Percentiles rank a stretch among this genome's conserved stretches.
These are phyloP conservation scores for Ladona fulva DNA, from an alignment of 1,140 invertebrate genomes.

Conservation along the genomic window DNA sequence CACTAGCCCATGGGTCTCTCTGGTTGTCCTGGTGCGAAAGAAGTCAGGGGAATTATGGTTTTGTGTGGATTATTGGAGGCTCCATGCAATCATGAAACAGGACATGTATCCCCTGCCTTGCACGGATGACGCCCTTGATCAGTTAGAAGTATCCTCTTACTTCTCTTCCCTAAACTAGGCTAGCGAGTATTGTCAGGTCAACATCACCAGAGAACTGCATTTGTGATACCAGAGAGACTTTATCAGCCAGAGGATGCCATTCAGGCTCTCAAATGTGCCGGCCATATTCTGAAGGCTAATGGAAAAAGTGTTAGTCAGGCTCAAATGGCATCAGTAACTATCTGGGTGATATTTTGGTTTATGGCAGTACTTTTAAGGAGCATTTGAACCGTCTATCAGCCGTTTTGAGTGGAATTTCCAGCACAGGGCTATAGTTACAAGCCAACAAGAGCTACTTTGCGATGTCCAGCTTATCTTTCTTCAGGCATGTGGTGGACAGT, in stretches of 20 bases:
- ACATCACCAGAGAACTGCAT: constrained; percentile 29
- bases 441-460: constrained; percentile 12
- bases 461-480: background rate
- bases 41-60: constrained; percentile 30
- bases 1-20: constrained; percentile 33
- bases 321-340: background rate
- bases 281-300: constrained; percentile 24
- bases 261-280: constrained; percentile 27
- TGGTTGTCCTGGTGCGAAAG: constrained; percentile 36
- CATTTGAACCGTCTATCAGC: background rate
- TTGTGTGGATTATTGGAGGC: constrained; percentile 37
- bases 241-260: constrained; percentile 26
- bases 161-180: constrained; percentile 31
- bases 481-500: background rate
- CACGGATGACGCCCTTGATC: constrained; percentile 38
- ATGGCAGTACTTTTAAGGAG: background rate
- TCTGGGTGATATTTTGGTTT: background rate
- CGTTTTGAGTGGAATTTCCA: background rate
- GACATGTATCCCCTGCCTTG: constrained; percentile 39
- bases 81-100: constrained; percentile 36
- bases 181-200: constrained; percentile 21
- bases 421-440: background rate
- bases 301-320: constrained; percentile 17
- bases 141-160: constrained; percentile 29
- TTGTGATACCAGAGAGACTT: constrained; percentile 22